A percentile compares a stretch with the other conserved stretches of the same genome.
Conservation (phyloP, 2,797 vertebrate species). For the Clarias fuscus region DNA sequence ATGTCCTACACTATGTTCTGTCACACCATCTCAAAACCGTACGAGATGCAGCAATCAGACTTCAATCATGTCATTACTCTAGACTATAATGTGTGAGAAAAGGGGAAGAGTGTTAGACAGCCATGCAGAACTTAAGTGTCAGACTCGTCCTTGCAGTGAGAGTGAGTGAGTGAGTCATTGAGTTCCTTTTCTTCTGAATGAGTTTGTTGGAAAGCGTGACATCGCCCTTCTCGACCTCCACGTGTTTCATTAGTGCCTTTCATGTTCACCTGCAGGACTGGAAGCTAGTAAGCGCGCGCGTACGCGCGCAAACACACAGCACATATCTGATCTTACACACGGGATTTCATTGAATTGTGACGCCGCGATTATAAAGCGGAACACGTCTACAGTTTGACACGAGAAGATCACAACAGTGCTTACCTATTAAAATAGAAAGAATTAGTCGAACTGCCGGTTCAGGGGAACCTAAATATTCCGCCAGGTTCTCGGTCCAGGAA, state of each 20-base stretch:
- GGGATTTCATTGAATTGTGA: background rate
- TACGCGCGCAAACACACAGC: background rate
- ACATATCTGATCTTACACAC: background rate
- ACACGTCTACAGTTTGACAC: background rate
- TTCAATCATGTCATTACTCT: background rate
- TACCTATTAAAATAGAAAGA: conserved; percentile 89
- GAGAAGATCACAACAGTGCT: conserved; percentile 58
- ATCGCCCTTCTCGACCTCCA: conserved; percentile 13
- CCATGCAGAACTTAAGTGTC: background rate
- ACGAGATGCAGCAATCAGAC: background rate
- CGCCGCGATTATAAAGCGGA: background rate
- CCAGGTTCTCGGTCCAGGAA: conserved; percentile 79
- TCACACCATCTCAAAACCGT: background rate
- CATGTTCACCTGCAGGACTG: background rate
- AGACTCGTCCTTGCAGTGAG: background rate
- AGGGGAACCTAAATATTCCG: conserved; percentile 86
- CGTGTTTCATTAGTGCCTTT: background rate
- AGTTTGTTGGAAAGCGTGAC: background rate
- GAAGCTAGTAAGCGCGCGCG: too few relatives aligned
- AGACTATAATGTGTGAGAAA: background rate
- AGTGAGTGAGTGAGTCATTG: background rate
- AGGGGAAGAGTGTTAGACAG: background rate
- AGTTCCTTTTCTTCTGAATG: background rate
- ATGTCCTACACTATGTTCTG: background rate
- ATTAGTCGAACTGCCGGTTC: conserved; percentile 92